Conservation (phyloP, 2,797 vertebrate genomes). For the Pseudochromis fuscus region DNA sequence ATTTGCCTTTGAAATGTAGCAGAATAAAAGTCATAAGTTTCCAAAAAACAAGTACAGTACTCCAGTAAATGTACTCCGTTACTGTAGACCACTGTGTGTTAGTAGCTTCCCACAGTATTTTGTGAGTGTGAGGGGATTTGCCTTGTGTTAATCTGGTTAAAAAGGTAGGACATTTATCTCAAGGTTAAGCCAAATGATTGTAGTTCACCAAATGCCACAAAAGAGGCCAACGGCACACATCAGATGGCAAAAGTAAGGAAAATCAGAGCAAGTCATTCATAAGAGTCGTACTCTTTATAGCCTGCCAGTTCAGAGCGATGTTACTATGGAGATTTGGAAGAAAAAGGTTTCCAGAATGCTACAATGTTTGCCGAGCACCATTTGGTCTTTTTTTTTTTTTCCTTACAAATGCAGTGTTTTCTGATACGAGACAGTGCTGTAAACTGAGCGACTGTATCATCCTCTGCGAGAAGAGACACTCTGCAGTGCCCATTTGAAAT, state of each 20-base stretch:
- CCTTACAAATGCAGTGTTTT: conserved; percentile 40
- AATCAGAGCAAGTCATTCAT: conserved; percentile 59
- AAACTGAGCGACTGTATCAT: conserved; percentile 37
- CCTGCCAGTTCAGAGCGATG: conserved; percentile 64
- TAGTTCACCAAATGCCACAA: conserved; percentile 31
- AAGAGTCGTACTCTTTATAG: conserved; percentile 50
- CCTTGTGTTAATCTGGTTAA: conserved; percentile 44
- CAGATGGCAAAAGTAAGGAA: conserved; percentile 38
- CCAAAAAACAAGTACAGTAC: too few species aligned
- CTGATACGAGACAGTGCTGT: conserved; percentile 30
- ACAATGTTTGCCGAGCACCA: conserved; percentile 44
- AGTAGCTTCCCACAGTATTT: conserved; percentile 38
- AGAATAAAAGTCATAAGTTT: too few species aligned
- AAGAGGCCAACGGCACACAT: conserved; percentile 23
- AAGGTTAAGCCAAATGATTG: conserved; percentile 40
- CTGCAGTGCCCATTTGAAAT: conserved; percentile 59
- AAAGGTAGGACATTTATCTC: conserved; percentile 48
- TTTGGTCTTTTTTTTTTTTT: conserved; percentile 34
- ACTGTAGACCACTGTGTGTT: too few species aligned
- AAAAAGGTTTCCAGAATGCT: conserved; percentile 66
- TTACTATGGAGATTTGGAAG: conserved; percentile 79
- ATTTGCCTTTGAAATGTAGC: too few species aligned
- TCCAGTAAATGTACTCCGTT: too few species aligned
- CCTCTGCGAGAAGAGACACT: conserved; percentile 43
- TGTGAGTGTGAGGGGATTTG: conserved; percentile 32